Base-by-base conservation (phyloP, 2,888 invertebrate species). In the Mythimna lalbum region DNA sequence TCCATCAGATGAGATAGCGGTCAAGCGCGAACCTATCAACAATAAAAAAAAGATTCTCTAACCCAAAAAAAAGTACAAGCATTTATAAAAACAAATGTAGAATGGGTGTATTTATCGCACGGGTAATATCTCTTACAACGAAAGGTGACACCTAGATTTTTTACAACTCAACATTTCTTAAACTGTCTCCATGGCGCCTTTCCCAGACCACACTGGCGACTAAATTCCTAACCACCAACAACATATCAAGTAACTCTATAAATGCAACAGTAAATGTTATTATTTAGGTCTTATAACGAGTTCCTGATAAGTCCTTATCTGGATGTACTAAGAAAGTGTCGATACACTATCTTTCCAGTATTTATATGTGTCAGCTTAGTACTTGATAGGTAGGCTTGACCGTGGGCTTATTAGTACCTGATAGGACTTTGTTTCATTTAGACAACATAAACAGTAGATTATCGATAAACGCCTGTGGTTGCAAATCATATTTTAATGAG, bases 221-320 rank as follows among this genome's bases (percentile, higher is more conserved):
- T 4, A 69, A 72, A 79, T 69, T 70, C 67, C 62, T 33, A 39
- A 47, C 31, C 36, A 67, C 19, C 12, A 69, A 33, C 33, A 64
- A 69, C 14, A 53, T 73, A 80, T 80, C 71, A 69, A 49, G 55
- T 82, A 64, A 55, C 81, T 17, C 43, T 63, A 23, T 57, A 39
- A 62, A 62, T 23, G 52, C 53, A 79, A 27, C 72, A 47, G 50
- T 76, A 36, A 64, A 39, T 27, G 59, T 68, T 81, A 63, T 63
- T 69, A 80, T 73, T 74, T 63, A 76, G 73, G 70, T 78, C 74
- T 80, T 21, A 52, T 67, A 72, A 73, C 76, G 23, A 76, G 70
- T 85, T 85, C 73, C 69, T 69, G 78, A 85, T 85, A 83, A 69
- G 49, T 55, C 61, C 49, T 70, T 85, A 85, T 81, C 85, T 75